Percentiles rank a stretch among this genome's conserved stretches.
Evolutionary conservation across 2,888 invertebrate genomes (phyloP).

Genomic region (Sphaeridia pumilis): DNA sequence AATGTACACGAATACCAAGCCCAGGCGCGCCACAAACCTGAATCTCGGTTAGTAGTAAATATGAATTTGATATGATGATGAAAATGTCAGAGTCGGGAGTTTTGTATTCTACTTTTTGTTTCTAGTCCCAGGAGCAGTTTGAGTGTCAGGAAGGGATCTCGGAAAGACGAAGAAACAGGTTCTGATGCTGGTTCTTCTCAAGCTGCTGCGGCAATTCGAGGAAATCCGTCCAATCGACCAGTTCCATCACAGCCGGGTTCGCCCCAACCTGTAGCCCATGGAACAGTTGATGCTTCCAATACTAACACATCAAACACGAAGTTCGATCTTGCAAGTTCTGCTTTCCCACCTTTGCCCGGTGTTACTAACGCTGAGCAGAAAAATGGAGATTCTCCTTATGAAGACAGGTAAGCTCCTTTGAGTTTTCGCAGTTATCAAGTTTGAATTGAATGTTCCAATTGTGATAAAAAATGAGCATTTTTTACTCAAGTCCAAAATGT

Average conservation of each 20-base stretch:
- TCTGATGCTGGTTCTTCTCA: conserved; percentile 20
- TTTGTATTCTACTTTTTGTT: background rate
- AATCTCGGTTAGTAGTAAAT: background rate
- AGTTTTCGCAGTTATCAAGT: no score
- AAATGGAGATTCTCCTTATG: conserved; percentile 34
- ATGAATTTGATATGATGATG: conserved; percentile 1
- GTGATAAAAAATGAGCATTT: background rate
- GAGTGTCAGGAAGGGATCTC: conserved; percentile 19
- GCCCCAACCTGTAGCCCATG: conserved; percentile 21
- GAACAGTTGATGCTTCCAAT: conserved; percentile 3
- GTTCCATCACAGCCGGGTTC: conserved; percentile 19
- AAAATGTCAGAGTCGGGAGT: background rate
- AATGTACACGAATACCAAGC: conserved; percentile 12
- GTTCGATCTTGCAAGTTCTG: conserved; percentile 65
- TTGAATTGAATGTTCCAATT: background rate
- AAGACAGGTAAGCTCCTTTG: conserved; percentile 36
- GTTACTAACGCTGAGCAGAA: conserved; percentile 39
- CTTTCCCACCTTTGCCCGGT: conserved; percentile 69
- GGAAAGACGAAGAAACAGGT: conserved; percentile 27
- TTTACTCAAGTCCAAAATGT: background rate
- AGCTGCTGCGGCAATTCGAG: conserved; percentile 12
- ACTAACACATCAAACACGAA: conserved; percentile 37
- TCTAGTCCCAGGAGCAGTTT: conserved; percentile 34
- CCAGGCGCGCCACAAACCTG: conserved; percentile 9
- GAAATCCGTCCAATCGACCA: conserved; percentile 33